A percentile compares a stretch with the other conserved stretches of the same genome.
Evolutionary conservation across 2,797 vertebrate species (phyloP).

Genomic region (Ciconia nigra): DNA sequence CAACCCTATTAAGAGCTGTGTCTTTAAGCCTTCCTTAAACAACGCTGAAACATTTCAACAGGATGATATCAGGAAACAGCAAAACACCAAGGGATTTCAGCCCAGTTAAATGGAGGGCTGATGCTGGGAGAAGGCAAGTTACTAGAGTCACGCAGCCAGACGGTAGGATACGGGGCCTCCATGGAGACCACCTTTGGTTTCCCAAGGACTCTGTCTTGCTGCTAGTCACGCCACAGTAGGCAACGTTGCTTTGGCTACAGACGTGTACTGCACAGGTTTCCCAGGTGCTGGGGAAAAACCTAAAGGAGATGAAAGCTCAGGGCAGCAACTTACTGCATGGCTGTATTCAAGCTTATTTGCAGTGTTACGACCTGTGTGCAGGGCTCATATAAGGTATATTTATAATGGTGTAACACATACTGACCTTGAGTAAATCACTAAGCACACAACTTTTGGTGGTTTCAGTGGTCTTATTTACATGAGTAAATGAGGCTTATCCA

Average conservation of each 20-base stretch:
- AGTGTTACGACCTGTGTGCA: fast-evolving
- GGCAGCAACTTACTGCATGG: not conserved
- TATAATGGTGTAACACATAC: not conserved
- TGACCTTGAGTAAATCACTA: not conserved
- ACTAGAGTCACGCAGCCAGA: not conserved
- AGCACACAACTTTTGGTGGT: not conserved
- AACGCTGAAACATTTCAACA: not conserved
- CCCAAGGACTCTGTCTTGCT: not conserved
- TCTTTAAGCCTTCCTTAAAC: not conserved
- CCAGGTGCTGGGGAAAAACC: not conserved
- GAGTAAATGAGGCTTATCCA: not conserved
- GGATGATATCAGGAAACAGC: not conserved
- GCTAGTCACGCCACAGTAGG: not conserved
- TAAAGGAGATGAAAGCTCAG: not conserved
- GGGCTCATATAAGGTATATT: not conserved
- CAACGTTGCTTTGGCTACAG: not conserved
- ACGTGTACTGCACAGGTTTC: not conserved
- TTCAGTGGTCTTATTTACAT: not conserved
- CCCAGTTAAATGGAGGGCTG: not conserved
- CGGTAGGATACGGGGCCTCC: fast-evolving
- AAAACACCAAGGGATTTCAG: not conserved
- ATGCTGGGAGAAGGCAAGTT: not conserved
- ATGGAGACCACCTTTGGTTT: not conserved
- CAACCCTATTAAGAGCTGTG: not conserved
- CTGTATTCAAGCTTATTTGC: not conserved